Base-by-base conservation (phyloP, 2,113 vertebrate species). In the Probosciger aterrimus region DNA sequence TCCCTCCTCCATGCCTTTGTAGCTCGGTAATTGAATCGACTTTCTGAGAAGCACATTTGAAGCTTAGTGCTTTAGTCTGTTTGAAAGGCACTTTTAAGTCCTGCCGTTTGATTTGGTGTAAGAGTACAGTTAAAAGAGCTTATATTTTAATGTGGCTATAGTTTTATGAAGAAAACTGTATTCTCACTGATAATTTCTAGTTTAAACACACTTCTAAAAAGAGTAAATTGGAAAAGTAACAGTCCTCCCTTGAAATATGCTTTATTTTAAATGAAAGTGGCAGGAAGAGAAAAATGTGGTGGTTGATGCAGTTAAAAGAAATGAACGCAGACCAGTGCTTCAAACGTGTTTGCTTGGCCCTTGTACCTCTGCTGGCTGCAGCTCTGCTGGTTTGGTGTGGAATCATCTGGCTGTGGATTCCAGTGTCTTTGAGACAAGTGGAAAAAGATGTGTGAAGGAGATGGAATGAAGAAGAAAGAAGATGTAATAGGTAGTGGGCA, bases 1-100 rank as follows among this genome's bases (percentile, higher is more conserved):
- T 44, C 6, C 13, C 25, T 10, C 15, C 14, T 3, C 23, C 35
- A 1, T 11, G 11, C 7, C 39, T 18, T 13, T 47, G 10, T 22
- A 75, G 31, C 20, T 88, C 12, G 3, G n/a, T 79, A 19, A 14
- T 4, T 37, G 33, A 27, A 5, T 9, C 2, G 13, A 3, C 31
- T 41, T 55, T 33, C 14, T n/a, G 14, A 14, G 10, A 28, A 78
- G 47, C 14, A 1, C 17, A 5, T 7, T 47, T 44, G 39, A 4
- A 37, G 43, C 39, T 52, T 22, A 11, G 0, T 7, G 1, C 43
- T 39, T 14, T 1, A 35, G 30, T 6, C 15, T 24, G 0, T 18
- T n/a, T 7, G 18, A 12, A 49, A 78, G 24, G 16, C 6, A 0
- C 19, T n/a, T 30, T 16, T 8, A 4, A 8, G 25, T 25, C 27